These are phyloP conservation scores for Cephalophus harveyi DNA, from an alignment of 2,113 vertebrate species.

Conservation along the genomic window DNA sequence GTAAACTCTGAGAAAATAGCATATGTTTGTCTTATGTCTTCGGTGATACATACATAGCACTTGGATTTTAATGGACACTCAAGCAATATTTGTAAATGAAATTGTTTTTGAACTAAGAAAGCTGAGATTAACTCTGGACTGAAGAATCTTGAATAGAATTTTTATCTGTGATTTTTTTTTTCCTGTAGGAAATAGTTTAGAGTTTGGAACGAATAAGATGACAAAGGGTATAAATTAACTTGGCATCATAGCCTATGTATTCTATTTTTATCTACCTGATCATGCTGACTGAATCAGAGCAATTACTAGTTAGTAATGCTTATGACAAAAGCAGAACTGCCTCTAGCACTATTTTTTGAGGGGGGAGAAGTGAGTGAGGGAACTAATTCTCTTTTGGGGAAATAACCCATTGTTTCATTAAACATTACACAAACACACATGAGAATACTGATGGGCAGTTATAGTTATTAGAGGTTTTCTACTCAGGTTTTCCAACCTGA, in stretches of 20 bases:
- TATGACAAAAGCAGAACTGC: background rate
- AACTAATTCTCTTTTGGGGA: background rate
- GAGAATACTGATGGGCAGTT: background rate
- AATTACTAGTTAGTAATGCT: background rate
- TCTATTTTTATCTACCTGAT: background rate
- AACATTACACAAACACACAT: background rate
- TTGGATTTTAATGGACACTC: background rate
- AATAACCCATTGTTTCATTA: background rate
- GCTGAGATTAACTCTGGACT: background rate
- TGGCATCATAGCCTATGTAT: background rate
- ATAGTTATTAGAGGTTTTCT: background rate
- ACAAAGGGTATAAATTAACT: background rate
- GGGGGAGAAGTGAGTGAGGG: accelerated
- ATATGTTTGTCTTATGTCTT: background rate
- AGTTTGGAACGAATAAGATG: background rate
- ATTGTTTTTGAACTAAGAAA: background rate
- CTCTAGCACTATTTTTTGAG: background rate
- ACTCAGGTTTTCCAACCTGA: background rate
- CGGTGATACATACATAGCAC: background rate
- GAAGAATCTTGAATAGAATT: background rate
- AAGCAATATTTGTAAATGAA: background rate
- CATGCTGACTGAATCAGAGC: background rate
- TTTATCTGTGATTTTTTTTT: background rate
- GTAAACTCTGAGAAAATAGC: background rate
- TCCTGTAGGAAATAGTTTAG: background rate